phyloP scores from a whole-genome alignment of 2,888 invertebrate genomes.

The Drosophila kambysellisi region DNA sequence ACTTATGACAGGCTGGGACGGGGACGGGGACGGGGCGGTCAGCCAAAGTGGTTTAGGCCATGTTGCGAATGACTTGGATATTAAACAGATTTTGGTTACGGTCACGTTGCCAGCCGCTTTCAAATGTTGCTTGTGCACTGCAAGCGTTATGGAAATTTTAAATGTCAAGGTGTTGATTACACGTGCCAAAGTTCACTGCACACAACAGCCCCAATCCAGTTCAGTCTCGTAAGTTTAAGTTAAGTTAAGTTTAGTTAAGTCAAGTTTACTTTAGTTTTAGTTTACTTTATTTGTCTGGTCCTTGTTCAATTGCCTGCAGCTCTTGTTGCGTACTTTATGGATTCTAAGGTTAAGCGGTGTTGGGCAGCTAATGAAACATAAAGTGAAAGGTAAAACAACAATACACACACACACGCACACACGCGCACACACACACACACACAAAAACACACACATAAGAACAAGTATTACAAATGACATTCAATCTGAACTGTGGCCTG shows the following conservation, averaged over 20 bases:
- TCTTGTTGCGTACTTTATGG: slow-evolving; percentile 22
- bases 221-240: slow-evolving; percentile 1
- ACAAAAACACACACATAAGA: not conserved
- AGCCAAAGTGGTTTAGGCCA: slow-evolving; percentile 33
- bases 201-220: not conserved
- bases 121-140: not conserved
- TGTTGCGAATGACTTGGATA: slow-evolving; percentile 44
- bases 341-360: slow-evolving; percentile 52
- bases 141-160: slow-evolving; percentile 32
- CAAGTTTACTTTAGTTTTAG: not conserved
- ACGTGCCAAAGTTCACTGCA: slow-evolving; percentile 42
- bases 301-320: slow-evolving; percentile 35
- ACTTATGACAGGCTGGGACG: slow-evolving; percentile 38
- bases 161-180: slow-evolving; percentile 64
- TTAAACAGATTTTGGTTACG: slow-evolving; percentile 60
- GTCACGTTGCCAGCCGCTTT: slow-evolving; percentile 22
- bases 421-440: not conserved
- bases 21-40: not conserved
- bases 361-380: slow-evolving; percentile 59
- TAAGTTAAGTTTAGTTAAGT: not conserved
- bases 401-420: not conserved
- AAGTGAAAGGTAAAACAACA: slow-evolving; percentile 25
- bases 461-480: slow-evolving; percentile 17
- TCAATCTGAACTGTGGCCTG: slow-evolving; percentile 23
- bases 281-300: not conserved